These are phyloP conservation scores for Sogatella furcifera DNA, from an alignment of 1,140 invertebrate species.

Conservation along the genomic window DNA sequence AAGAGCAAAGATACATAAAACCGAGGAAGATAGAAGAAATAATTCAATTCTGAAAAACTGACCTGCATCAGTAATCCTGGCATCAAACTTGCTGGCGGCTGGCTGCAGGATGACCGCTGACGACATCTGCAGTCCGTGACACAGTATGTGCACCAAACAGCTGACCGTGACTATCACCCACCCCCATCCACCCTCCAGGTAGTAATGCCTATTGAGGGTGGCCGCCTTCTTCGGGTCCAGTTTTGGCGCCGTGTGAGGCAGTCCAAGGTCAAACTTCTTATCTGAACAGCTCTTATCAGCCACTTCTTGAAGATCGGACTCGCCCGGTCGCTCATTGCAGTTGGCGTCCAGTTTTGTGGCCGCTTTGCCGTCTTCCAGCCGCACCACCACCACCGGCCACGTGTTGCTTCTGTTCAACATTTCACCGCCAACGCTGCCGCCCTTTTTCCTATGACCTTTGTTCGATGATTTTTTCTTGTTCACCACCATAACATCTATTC, in stretches of 20 bases:
- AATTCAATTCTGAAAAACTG: not conserved
- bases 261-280: not conserved
- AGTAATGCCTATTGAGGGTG: constrained; percentile 42
- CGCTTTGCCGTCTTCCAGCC: constrained; percentile 6
- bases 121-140: constrained; percentile 36
- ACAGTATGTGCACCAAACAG: constrained; percentile 38
- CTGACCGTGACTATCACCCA: constrained; percentile 45
- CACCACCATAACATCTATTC: too few species aligned
- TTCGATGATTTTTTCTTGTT: too few species aligned
- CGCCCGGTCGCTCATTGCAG: not conserved
- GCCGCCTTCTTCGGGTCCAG: constrained; percentile 31
- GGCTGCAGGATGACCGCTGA: constrained; percentile 14
- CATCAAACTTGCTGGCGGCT: constrained; percentile 7
- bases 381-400: constrained; percentile 21
- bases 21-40: too few species aligned
- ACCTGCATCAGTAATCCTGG: constrained; percentile 16
- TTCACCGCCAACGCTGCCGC: not conserved
- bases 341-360: constrained; percentile 5
- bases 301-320: constrained; percentile 1
- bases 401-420: constrained; percentile 19
- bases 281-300: not conserved
- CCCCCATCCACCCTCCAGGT: constrained; percentile 52
- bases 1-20: too few species aligned
- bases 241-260: constrained; percentile 7
- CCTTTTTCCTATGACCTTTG: too few species aligned